Conservation (phyloP, 2,888 invertebrate species). For the Bruchidius siliquastri region DNA sequence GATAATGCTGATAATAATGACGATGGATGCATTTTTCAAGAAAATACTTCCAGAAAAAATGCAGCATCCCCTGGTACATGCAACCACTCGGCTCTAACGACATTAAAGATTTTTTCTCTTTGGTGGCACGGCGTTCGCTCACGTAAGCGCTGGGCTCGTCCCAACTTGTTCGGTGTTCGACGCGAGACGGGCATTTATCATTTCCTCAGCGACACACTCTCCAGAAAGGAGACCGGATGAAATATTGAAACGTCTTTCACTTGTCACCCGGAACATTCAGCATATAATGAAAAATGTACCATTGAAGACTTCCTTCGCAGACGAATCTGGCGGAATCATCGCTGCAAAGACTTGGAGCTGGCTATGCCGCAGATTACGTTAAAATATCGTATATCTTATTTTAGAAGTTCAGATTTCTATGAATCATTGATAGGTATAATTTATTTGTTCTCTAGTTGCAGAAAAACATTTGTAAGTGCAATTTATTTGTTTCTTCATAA, state of each 20-base stretch:
- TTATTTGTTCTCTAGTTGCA: background rate
- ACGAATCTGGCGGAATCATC: background rate
- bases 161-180: background rate
- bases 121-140: background rate
- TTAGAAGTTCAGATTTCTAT: background rate
- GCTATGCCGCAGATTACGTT: background rate
- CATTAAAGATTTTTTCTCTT: background rate
- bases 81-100: background rate
- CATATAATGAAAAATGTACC: slow-evolving; percentile 15
- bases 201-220: slow-evolving; percentile 6
- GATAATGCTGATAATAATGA: too few species aligned
- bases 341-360: background rate
- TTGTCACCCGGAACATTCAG: slow-evolving; percentile 14
- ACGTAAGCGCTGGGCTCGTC: background rate
- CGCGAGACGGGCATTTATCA: slow-evolving; percentile 9
- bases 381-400: background rate
- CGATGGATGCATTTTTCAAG: too few species aligned
- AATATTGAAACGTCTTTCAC: slow-evolving; percentile 16
- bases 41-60: too few species aligned
- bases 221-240: slow-evolving; percentile 10
- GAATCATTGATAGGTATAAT: background rate
- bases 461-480: background rate
- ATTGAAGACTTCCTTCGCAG: slow-evolving; percentile 9
- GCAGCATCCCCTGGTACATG: background rate
- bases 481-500: too few species aligned